These are phyloP conservation scores for Drosophila fulvimacula DNA, from an alignment of 2,888 invertebrate species.

Conservation along the genomic window DNA sequence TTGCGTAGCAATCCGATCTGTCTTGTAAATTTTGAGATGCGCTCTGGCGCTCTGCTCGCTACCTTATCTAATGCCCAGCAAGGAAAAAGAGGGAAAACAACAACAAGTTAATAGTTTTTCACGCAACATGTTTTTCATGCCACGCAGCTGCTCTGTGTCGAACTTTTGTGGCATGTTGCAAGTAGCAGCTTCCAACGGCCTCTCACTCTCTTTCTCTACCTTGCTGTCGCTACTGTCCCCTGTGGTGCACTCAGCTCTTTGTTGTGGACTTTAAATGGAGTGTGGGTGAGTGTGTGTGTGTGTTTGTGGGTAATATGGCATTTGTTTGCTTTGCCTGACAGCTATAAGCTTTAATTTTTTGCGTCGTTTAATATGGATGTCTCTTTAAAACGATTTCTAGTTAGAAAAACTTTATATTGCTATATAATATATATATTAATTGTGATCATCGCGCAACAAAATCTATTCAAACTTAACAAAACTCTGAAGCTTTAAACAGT, in stretches of 20 bases:
- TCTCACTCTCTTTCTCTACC: background rate
- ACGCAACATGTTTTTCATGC: conserved; percentile 54
- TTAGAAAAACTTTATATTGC: too few species aligned
- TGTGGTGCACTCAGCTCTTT: conserved; percentile 17
- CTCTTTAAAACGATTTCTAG: background rate
- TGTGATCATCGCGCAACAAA: too few species aligned
- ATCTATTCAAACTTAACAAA: too few species aligned
- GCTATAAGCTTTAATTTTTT: background rate
- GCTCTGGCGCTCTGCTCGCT: background rate
- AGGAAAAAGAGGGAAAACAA: conserved; percentile 1
- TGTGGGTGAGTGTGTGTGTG: background rate
- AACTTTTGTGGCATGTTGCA: conserved; percentile 58
- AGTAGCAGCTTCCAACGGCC: background rate
- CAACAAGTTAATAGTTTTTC: conserved; percentile 68
- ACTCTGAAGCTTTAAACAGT: background rate
- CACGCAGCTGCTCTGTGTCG: conserved; percentile 60
- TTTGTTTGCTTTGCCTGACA: conserved; percentile 8
- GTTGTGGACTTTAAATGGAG: conserved; percentile 5
- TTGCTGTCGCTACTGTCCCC: background rate
- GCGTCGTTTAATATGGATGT: background rate
- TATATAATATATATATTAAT: too few species aligned
- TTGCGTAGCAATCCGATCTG: background rate
- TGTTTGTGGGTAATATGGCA: conserved; percentile 4
- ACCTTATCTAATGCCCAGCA: conserved; percentile 18
- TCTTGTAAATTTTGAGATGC: background rate